These are phyloP conservation scores for Taphrorychus bicolor DNA, from an alignment of 2,888 invertebrate species.

Conservation along the genomic window DNA sequence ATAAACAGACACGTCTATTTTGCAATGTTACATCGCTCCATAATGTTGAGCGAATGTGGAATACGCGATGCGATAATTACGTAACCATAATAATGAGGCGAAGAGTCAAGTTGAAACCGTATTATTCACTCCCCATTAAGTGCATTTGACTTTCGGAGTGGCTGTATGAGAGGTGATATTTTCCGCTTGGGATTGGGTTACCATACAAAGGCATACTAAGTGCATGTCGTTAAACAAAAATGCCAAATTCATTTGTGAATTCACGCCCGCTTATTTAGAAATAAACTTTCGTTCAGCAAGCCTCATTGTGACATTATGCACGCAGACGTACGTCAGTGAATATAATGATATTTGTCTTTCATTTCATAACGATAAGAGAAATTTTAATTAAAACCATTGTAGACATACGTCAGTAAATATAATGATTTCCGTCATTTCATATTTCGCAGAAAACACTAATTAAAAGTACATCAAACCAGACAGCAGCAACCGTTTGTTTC, in stretches of 20 bases:
- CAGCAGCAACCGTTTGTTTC: background rate
- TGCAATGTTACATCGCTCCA: conserved; percentile 14
- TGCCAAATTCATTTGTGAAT: no score
- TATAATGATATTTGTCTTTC: no score
- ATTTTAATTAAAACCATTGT: background rate
- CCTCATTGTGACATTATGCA: no score
- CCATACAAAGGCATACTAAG: background rate
- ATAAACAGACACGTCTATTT: conserved; percentile 25
- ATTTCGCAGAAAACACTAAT: background rate
- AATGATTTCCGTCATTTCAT: background rate
- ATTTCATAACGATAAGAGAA: no score
- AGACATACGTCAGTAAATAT: background rate
- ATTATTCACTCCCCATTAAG: background rate
- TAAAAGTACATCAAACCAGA: background rate
- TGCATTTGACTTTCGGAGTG: background rate
- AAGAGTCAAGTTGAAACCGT: background rate
- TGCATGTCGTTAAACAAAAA: no score
- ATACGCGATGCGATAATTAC: conserved; percentile 11
- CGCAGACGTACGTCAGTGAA: no score
- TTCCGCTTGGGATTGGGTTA: background rate
- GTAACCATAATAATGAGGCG: conserved; percentile 9
- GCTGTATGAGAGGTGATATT: background rate
- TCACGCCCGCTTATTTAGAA: no score
- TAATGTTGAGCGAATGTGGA: background rate
- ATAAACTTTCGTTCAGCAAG: no score